These are phyloP conservation scores for Lochmaea crataegi DNA, from an alignment of 2,888 invertebrate species.

Conservation along the genomic window DNA sequence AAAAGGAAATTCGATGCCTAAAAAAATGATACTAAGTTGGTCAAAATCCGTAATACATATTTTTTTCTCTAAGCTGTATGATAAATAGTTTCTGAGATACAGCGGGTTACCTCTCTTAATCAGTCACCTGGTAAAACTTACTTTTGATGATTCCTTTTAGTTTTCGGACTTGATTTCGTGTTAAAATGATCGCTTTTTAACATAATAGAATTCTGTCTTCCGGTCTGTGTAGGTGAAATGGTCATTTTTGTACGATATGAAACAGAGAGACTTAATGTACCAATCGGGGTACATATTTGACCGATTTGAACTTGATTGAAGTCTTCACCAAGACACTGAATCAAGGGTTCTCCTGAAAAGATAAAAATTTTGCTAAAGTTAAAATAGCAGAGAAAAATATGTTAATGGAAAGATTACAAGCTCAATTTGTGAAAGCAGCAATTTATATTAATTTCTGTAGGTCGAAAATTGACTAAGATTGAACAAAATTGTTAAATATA, in stretches of 20 bases:
- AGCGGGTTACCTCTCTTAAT: no score
- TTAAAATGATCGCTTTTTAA: slow-evolving; percentile 91
- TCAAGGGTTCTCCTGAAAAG: slow-evolving; percentile 72
- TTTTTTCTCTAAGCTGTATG: no score
- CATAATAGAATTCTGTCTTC: slow-evolving; percentile 79
- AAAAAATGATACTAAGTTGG: no score
- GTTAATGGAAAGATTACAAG: background rate
- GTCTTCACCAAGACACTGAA: slow-evolving; percentile 82
- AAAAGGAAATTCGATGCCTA: no score
- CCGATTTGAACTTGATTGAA: slow-evolving; percentile 85
- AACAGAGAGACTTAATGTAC: slow-evolving; percentile 84
- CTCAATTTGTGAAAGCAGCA: background rate
- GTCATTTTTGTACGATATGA: slow-evolving; percentile 93
- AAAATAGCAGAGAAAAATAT: background rate
- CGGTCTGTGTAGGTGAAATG: slow-evolving; percentile 82
- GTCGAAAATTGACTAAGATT: no score
- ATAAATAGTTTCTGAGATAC: no score
- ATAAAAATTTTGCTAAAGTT: slow-evolving; percentile 55
- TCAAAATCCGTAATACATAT: no score
- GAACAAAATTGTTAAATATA: no score
- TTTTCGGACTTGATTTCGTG: slow-evolving; percentile 79
- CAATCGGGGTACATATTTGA: slow-evolving; percentile 82
- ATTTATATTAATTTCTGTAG: no score
- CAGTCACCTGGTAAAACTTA: no score
- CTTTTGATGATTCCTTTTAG: slow-evolving; percentile 73